Percentiles rank a stretch among this genome's conserved stretches.
Conservation (phyloP, 2,113 vertebrate species). For the Zosterops hypoxanthus region DNA sequence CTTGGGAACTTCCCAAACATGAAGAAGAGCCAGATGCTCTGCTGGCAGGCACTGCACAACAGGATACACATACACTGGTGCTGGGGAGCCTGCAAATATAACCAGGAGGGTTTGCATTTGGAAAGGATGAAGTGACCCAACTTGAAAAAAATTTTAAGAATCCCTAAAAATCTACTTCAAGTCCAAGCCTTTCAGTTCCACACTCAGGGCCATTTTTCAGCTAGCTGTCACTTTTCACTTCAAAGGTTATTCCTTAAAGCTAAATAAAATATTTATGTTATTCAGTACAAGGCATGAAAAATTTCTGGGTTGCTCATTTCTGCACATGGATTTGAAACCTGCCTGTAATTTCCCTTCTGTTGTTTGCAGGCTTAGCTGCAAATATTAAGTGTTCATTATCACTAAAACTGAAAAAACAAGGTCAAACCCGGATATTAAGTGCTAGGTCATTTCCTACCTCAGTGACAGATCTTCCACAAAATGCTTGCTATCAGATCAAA, state of each 20-base stretch:
- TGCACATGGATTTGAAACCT: not conserved
- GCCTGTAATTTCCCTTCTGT: not conserved
- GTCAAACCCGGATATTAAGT: not conserved
- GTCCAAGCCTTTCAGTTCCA: conserved; percentile 37
- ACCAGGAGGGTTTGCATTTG: not conserved
- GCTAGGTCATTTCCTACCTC: not conserved
- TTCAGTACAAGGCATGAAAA: conserved; percentile 28
- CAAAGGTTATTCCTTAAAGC: conserved; percentile 56
- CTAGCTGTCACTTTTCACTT: conserved; percentile 59
- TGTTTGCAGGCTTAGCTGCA: not conserved
- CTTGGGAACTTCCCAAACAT: not conserved
- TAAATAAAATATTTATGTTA: conserved; percentile 68
- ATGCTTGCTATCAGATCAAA: not conserved
- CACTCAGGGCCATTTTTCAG: conserved; percentile 25
- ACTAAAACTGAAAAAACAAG: conserved; percentile 14
- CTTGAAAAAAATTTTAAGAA: not conserved
- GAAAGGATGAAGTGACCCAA: not conserved
- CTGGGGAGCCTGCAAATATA: not conserved
- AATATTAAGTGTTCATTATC: conserved; percentile 34
- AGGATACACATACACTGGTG: fast-evolving
- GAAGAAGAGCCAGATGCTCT: not conserved
- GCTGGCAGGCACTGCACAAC: not conserved
- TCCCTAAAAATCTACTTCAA: not conserved
- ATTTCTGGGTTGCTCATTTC: conserved; percentile 21
- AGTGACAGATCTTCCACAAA: not conserved